These are phyloP conservation scores for Microctonus hyperodae DNA, from an alignment of 2,888 invertebrate species.

Conservation along the genomic window DNA sequence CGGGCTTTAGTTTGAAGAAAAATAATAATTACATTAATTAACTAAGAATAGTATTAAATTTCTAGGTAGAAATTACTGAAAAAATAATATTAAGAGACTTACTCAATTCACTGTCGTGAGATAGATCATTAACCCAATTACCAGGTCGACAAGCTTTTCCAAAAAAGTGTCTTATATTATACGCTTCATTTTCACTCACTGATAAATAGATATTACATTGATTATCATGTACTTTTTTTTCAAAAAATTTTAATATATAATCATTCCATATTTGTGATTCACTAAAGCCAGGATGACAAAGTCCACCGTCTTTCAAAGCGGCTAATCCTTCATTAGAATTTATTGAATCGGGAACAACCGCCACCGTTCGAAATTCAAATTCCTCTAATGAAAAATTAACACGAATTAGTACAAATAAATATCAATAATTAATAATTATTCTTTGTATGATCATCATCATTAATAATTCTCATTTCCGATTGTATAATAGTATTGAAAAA, in stretches of 20 bases:
- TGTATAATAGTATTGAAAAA: no score
- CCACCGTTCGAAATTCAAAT: slow-evolving; percentile 69
- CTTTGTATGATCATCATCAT: no score
- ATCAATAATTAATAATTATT: no score
- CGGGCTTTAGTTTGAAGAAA: no score
- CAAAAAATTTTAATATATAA: slow-evolving; percentile 70
- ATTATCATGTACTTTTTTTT: slow-evolving; percentile 60
- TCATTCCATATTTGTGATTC: slow-evolving; percentile 68
- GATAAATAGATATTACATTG: slow-evolving; percentile 58
- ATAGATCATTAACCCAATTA: slow-evolving; percentile 68
- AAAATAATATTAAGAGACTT: slow-evolving; percentile 55
- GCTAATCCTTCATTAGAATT: slow-evolving; percentile 57
- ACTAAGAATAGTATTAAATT: background rate
- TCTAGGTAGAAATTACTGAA: background rate
- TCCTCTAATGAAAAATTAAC: slow-evolving; percentile 57
- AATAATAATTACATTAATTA: no score
- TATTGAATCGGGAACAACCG: slow-evolving; percentile 66
- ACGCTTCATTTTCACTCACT: slow-evolving; percentile 68
- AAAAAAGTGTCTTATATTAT: slow-evolving; percentile 71
- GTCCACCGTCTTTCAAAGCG: slow-evolving; percentile 65
- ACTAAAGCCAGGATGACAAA: slow-evolving; percentile 74
- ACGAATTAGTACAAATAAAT: no score
- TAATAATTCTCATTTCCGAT: no score
- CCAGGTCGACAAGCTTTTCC: slow-evolving; percentile 77
- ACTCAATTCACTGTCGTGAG: slow-evolving; percentile 69